Base-by-base conservation (phyloP, 2,113 vertebrate species). In the Delphinus delphis region DNA sequence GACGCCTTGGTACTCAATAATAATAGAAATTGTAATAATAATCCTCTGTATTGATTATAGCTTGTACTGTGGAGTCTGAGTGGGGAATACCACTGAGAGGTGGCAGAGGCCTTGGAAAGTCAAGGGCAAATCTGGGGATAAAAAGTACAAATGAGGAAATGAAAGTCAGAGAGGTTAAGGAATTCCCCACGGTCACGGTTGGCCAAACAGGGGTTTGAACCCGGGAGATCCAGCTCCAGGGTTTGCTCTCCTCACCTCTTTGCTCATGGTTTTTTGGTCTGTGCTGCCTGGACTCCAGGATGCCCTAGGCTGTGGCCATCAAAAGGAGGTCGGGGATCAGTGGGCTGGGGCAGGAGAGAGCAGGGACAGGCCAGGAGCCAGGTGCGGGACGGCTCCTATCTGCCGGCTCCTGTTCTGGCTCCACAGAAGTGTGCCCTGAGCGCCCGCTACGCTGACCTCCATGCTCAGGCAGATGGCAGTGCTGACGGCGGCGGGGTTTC, bases 251-350 rank as follows among this genome's bases (percentile, higher is more conserved):
- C 23, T 9, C 8, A 8, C 50, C 3, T 17, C 5, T 92, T 36
- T 44, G 23, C 50, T 70, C 0, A 0, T 0, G 15, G 6, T 12
- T 5, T 5, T 79, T 17, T 11, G 26, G 65, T 50, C 79, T 13
- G 3, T 80, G 73, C 15, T 5, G 31, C 55, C 55, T 23, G 67
- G 67, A 5, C 38, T 76, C 8, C 14, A 14, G 88, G 67, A 41
- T 0, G 6, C 14, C 41, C 44, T 9, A 3, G 55, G 47, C 63
- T 55, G 23, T 0, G 6, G 31, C 76, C 0, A 0, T 67, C 82
- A 71, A 4, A 8, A 31, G 73, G 55, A 80, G 47, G 26, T 13
- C 33, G 14, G 41, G 65, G 77, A 17, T 21, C 67, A 4, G 44
- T 8, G 65, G 74, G 8, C 31, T 11, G 23, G 26, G 36, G n/a